Percentiles rank a stretch among this genome's conserved stretches.
Evolutionary conservation across 1,140 invertebrate species (phyloP).

Genomic region (Hirudo medicinalis): DNA sequence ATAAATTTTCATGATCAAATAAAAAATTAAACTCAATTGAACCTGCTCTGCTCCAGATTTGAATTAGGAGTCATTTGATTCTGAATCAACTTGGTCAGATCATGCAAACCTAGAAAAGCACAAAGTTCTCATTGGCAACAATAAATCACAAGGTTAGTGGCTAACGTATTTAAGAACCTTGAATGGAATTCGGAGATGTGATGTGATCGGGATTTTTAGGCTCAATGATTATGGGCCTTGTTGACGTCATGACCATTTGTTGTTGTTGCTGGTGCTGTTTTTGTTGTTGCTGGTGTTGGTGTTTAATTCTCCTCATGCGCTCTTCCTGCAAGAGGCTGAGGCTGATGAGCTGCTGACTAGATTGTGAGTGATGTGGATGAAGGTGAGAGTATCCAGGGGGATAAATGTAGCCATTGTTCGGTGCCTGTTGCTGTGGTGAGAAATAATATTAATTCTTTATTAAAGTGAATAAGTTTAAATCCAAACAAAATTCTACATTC

Average conservation of each 20-base stretch:
- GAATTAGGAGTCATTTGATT: no score
- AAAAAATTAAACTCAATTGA: no score
- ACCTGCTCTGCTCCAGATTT: no score
- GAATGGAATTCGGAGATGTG: not conserved
- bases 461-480: no score
- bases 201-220: constrained; percentile 5
- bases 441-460: no score
- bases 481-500: no score
- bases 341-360: constrained; percentile 14
- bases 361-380: constrained; percentile 30
- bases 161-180: no score
- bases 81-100: no score
- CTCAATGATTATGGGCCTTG: constrained; percentile 1
- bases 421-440: not conserved
- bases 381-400: constrained; percentile 26
- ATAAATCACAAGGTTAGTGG: no score
- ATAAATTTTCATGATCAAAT: no score
- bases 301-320: not conserved
- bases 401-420: constrained; percentile 35
- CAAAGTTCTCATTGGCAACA: no score
- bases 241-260: not conserved
- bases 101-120: no score
- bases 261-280: constrained; percentile 5
- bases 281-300: constrained; percentile 3
- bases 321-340: constrained; percentile 5